Percentiles rank a stretch among this genome's conserved stretches.
phyloP scores from a whole-genome alignment of 2,888 invertebrate species.

The Drosophila setosimentum region DNA sequence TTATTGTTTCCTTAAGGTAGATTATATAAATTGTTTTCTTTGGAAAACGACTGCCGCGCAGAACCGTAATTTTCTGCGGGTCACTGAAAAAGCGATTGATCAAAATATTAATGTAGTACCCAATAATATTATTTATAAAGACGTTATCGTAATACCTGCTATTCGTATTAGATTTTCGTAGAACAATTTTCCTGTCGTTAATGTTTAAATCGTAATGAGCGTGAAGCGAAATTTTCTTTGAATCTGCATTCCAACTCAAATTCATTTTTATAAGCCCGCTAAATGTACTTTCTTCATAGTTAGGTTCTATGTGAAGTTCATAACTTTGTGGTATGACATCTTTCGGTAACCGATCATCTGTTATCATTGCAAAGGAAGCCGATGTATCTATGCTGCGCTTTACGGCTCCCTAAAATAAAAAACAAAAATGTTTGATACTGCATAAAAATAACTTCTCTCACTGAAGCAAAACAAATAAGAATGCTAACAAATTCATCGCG shows the following conservation, averaged over 20 bases:
- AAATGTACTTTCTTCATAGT: conserved; percentile 88
- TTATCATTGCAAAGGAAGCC: conserved; percentile 88
- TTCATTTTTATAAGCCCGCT: conserved; percentile 90
- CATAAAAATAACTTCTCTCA: not conserved
- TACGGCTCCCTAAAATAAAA: conserved; percentile 75
- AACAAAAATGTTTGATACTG: not conserved
- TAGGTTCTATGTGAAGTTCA: conserved; percentile 89
- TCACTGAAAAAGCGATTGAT: conserved; percentile 12
- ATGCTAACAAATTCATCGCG: not conserved
- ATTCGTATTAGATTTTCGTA: conserved; percentile 79
- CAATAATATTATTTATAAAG: conserved; percentile 1
- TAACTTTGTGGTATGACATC: conserved; percentile 89
- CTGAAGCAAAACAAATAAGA: not conserved
- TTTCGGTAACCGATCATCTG: conserved; percentile 88
- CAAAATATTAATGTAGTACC: not conserved
- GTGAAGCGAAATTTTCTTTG: conserved; percentile 89
- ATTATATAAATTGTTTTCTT: conserved; percentile 88
- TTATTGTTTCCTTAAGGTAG: conserved; percentile 87
- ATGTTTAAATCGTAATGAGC: conserved; percentile 89
- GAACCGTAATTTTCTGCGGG: conserved; percentile 57
- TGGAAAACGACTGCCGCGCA: conserved; percentile 86
- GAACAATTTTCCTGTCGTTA: conserved; percentile 86
- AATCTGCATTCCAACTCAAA: conserved; percentile 88
- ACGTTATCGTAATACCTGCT: conserved; percentile 49
- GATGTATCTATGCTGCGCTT: conserved; percentile 90